A percentile compares a stretch with the other conserved stretches of the same genome.
Evolutionary conservation across 2,888 invertebrate genomes (phyloP).

Genomic region (Archips xylosteana): DNA sequence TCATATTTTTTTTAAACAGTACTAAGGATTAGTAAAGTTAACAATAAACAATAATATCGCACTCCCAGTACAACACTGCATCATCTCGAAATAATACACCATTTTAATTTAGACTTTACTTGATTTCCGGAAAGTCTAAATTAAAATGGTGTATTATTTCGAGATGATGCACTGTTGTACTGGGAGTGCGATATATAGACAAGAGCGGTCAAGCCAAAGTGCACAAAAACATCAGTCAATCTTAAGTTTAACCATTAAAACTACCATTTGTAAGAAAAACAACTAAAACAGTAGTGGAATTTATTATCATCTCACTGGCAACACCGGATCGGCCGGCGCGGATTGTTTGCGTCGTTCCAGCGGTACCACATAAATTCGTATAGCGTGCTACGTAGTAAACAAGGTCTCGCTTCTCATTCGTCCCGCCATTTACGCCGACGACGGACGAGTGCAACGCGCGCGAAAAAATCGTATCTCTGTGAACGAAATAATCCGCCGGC

Average conservation of each 20-base stretch:
- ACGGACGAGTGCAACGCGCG: conserved; percentile 45
- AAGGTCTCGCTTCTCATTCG: conserved; percentile 32
- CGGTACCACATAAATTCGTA: conserved; percentile 31
- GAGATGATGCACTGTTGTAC: too few relatives aligned
- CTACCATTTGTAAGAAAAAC: conserved; percentile 38
- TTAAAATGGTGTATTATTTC: too few relatives aligned
- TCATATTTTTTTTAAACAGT: too few relatives aligned
- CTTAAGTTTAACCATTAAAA: conserved; percentile 24
- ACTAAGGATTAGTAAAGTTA: too few relatives aligned
- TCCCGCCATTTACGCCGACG: conserved; percentile 42
- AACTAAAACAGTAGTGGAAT: conserved; percentile 6
- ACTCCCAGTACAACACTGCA: too few relatives aligned
- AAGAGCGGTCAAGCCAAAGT: too few relatives aligned
- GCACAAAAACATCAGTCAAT: too few relatives aligned
- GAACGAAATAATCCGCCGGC: conserved; percentile 37
- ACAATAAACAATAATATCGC: too few relatives aligned
- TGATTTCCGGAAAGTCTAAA: too few relatives aligned
- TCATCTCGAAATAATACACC: too few relatives aligned
- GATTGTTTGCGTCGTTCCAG: conserved; percentile 39
- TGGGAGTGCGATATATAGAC: too few relatives aligned
- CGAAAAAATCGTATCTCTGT: conserved; percentile 44
- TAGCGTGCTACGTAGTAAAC: conserved; percentile 34
- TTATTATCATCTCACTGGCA: conserved; percentile 9
- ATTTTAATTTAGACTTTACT: too few relatives aligned
- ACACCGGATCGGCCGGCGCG: conserved; percentile 29